Percentiles rank a stretch among this genome's conserved stretches.
Evolutionary conservation across 2,113 vertebrate species (phyloP).

Genomic region (Haemorhous mexicanus): DNA sequence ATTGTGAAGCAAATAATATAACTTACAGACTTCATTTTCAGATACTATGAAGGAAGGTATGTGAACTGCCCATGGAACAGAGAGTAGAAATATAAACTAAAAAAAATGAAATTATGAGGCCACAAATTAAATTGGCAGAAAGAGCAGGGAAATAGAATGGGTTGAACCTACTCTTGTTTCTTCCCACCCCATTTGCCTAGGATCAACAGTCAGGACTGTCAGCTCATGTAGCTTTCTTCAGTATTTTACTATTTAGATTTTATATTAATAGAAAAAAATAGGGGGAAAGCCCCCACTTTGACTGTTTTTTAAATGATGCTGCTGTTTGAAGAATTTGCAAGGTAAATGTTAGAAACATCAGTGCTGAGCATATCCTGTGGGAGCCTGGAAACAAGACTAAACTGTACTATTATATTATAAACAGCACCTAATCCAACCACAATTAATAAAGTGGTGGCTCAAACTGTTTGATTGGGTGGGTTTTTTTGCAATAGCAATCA

Average conservation of each 20-base stretch:
- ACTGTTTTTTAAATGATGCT: not conserved
- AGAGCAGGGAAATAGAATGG: not conserved
- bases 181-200: not conserved
- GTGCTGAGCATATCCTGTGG: not conserved
- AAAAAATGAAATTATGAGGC: not conserved
- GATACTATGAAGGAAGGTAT: not conserved
- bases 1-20: not conserved
- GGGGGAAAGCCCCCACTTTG: not conserved
- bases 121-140: not conserved
- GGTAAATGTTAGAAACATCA: not conserved
- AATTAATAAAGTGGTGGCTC: not conserved
- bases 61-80: not conserved
- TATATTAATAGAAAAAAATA: not conserved
- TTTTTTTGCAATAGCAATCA: not conserved
- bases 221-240: not conserved
- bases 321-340: not conserved
- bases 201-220: not conserved
- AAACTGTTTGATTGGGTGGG: not conserved
- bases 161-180: not conserved
- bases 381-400: not conserved
- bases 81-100: not conserved
- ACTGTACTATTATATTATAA: not conserved
- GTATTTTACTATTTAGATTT: not conserved
- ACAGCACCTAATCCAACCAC: not conserved
- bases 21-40: not conserved